phyloP scores from a whole-genome alignment of 2,113 vertebrate species.

The Spizaetus ornatus region DNA sequence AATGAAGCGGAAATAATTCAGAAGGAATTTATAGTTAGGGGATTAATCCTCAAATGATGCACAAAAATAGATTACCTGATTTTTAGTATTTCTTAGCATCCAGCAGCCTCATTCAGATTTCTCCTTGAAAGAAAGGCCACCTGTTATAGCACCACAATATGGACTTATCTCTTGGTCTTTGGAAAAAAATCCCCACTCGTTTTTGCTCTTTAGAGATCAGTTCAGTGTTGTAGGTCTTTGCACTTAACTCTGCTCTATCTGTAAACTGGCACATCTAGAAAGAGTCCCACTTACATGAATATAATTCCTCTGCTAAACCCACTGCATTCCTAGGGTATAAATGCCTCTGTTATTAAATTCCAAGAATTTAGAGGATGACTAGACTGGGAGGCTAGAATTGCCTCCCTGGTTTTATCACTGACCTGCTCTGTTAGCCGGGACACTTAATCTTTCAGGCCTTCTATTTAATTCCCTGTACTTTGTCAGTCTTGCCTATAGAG shows the following conservation, averaged over 20 bases:
- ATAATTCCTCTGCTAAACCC: neutral
- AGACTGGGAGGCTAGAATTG: neutral
- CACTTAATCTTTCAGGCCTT: neutral
- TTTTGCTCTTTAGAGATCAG: neutral
- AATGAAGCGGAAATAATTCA: slow-evolving; percentile 8
- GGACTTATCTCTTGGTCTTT: neutral
- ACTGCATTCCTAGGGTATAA: neutral
- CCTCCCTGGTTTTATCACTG: neutral
- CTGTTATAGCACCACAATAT: neutral
- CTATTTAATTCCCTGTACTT: neutral
- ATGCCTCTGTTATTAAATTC: neutral
- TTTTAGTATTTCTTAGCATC: neutral
- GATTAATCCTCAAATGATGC: neutral
- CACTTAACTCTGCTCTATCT: neutral
- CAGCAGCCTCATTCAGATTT: neutral
- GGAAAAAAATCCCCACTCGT: neutral
- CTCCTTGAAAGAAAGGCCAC: slow-evolving; percentile 8
- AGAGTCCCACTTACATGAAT: neutral
- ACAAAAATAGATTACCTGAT: slow-evolving; percentile 38
- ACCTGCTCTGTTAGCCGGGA: neutral
- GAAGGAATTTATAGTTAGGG: slow-evolving; percentile 31
- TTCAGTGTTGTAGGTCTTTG: neutral
- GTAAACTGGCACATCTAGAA: neutral
- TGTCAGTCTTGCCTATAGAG: neutral
- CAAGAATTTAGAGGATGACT: neutral